Evolutionary conservation across 2,797 vertebrate genomes (phyloP).

Genomic region (Paguma larvata): DNA sequence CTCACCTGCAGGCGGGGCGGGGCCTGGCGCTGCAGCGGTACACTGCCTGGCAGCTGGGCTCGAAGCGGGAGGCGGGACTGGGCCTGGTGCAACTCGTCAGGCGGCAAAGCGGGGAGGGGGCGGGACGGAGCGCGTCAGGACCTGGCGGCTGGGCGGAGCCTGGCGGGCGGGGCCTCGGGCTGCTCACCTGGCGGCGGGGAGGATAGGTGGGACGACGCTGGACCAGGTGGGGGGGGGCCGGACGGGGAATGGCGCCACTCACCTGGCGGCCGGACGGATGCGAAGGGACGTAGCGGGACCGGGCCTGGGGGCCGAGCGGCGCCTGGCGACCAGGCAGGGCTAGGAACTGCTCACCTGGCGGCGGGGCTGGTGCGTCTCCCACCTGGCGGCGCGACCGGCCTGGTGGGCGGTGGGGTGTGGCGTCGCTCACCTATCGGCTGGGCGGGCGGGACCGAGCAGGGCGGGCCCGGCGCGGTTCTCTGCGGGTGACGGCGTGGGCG

Average conservation of each 20-base stretch:
- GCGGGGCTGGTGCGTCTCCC: background rate
- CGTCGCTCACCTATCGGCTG: background rate
- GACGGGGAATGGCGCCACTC: background rate
- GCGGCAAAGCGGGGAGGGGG: too few species aligned
- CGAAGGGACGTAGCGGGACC: background rate
- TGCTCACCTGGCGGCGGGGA: constrained; percentile 43
- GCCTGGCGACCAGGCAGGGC: background rate
- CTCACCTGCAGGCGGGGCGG: background rate
- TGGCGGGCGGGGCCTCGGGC: background rate
- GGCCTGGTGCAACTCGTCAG: background rate
- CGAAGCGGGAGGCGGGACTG: background rate
- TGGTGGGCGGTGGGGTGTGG: background rate
- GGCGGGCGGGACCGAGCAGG: background rate
- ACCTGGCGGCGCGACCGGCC: background rate
- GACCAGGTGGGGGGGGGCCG: background rate
- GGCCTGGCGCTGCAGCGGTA: background rate
- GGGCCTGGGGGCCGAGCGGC: background rate
- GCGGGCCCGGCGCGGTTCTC: background rate
- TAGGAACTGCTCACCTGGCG: background rate
- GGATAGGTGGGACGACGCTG: too few species aligned
- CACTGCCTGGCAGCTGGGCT: too few species aligned
- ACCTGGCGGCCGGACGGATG: background rate
- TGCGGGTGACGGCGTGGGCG: background rate
- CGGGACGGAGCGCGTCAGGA: background rate
- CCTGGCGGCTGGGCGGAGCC: background rate